A percentile compares a stretch with the other conserved stretches of the same genome.
These are phyloP conservation scores for Pangasius larnaudii DNA, from an alignment of 2,797 vertebrate species.

Conservation along the genomic window DNA sequence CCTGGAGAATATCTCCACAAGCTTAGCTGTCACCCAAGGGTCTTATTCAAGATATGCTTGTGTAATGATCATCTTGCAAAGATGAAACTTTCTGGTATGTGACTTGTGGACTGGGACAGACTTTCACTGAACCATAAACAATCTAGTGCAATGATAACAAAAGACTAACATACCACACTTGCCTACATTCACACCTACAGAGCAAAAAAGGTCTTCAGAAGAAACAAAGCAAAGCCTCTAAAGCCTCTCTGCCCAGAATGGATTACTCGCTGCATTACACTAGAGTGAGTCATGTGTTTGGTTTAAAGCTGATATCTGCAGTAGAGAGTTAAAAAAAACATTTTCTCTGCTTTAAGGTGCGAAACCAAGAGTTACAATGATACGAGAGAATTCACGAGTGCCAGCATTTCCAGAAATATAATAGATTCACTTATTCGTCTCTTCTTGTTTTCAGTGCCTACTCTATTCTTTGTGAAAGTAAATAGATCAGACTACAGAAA, in stretches of 20 bases:
- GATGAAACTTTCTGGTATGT: not conserved
- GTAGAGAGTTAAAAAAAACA: not conserved
- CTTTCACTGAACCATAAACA: not conserved
- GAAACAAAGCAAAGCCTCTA: constrained; percentile 20
- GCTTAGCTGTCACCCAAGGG: not conserved
- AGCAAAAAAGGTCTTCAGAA: not conserved
- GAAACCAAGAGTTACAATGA: not conserved
- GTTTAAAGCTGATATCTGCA: constrained; percentile 52
- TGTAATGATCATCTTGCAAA: not conserved
- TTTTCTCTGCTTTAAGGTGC: not conserved
- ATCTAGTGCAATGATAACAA: not conserved
- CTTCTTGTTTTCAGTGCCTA: too few species aligned
- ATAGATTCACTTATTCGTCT: not conserved
- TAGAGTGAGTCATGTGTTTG: constrained; percentile 57
- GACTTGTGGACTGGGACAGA: constrained; percentile 1
- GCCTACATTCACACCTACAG: constrained; percentile 28
- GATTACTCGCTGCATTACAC: constrained; percentile 49
- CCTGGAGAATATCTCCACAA: not conserved
- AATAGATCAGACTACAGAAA: not conserved
- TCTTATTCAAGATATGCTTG: not conserved
- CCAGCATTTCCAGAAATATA: not conserved
- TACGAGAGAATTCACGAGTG: constrained; percentile 16
- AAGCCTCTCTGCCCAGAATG: constrained; percentile 57
- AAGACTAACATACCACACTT: not conserved
- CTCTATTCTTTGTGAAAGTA: not conserved